Base-by-base conservation (phyloP, 2,888 invertebrate species). In the Cheilosia variabilis region DNA sequence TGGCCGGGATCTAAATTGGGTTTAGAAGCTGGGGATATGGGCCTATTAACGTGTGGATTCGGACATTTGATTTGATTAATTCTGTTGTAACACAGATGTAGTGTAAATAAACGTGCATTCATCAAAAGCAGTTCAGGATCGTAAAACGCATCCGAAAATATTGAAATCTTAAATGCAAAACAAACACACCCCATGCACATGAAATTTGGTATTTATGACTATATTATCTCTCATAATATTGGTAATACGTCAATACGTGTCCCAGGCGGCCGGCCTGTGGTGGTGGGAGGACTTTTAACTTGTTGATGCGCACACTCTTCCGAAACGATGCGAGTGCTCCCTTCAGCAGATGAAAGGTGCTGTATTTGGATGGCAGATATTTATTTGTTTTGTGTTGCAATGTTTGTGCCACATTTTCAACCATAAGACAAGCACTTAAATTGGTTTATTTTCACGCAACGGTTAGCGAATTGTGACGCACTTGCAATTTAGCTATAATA, bases 381-480 rank as follows among this genome's bases (percentile, higher is more conserved):
- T 75, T 75, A 57, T 65, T 65, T 34, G n/a, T 47, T 75, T 75
- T 57, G 24, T 73, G 47, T 17, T 47, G 63, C 62, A 65, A 73
- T 73, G 63, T 47, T 63, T 73, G 73, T 73, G 73, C 73, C 73
- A 73, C 45, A 55, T 73, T 65, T 63, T 37, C 22, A 65, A 34
- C 17, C 47, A 41, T 55, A 31, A 53, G 57, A 65, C 63, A 47
- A 57, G 65, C 65, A 65, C 65, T 75, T 37, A 52, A 65, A 47
- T 47, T n/a, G 17, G 37, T 57, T 55, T 73, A 53, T 62, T 71
- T 60, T 24, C 45, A 34, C 19, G 47, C n/a, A 10, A 45, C 3
- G n/a, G 45, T 45, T 31, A 5, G 19, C 53, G 4, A 43, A 45
- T 45, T 17, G 45, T n/a, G 45, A 17, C 45, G 45, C 17, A 17